phyloP scores from a whole-genome alignment of 2,113 vertebrate species.

The Casuarius casuarius region DNA sequence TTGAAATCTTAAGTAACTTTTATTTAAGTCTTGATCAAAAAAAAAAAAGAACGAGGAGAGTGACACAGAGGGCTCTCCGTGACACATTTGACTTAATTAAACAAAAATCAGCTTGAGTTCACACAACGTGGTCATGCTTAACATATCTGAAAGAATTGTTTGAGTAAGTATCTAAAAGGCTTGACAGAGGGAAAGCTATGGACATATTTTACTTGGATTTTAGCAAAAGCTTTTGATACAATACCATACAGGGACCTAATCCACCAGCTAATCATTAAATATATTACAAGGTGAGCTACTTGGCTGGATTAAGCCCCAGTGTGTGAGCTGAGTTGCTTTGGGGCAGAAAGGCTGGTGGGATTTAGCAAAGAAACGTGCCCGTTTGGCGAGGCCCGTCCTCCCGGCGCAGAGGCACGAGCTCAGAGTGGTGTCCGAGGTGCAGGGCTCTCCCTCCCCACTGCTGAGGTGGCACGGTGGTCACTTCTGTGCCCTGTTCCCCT shows the following conservation, averaged over 20 bases:
- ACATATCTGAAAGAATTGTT: conserved; percentile 28
- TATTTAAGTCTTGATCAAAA: not conserved
- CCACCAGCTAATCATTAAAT: conserved; percentile 37
- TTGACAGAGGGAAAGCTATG: conserved; percentile 22
- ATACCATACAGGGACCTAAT: conserved; percentile 25
- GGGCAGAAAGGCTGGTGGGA: not conserved
- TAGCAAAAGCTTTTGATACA: conserved; percentile 44
- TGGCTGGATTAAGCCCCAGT: not conserved
- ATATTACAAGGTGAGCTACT: not conserved
- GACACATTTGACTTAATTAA: conserved; percentile 22
- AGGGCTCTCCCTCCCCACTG: not conserved
- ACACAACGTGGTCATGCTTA: not conserved
- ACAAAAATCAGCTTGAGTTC: conserved; percentile 19
- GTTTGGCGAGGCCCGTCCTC: not conserved
- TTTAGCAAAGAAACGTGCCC: not conserved
- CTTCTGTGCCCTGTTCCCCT: no score
- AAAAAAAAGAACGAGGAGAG: not conserved
- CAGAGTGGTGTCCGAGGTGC: not conserved
- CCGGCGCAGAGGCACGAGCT: not conserved
- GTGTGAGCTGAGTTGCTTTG: not conserved
- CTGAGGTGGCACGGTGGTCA: not conserved
- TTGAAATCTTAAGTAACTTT: not conserved
- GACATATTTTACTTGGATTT: conserved; percentile 63
- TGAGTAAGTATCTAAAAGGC: conserved; percentile 41
- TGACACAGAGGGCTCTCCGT: not conserved